Base-by-base conservation (phyloP, 2,113 vertebrate genomes). In the Sturnus vulgaris region DNA sequence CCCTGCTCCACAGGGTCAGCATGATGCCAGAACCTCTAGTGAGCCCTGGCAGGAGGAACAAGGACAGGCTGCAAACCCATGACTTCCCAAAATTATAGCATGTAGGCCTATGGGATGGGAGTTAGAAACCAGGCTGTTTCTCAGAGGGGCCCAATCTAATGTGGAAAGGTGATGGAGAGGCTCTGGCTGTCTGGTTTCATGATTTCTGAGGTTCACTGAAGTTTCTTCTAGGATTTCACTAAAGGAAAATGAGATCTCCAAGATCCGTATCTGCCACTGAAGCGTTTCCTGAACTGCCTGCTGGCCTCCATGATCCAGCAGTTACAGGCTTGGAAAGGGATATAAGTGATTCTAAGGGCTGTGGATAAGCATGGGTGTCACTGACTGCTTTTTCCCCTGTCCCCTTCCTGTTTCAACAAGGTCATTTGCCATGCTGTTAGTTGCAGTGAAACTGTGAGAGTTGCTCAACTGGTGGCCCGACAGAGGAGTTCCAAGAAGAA, bases 391-490 rank as follows among this genome's bases (percentile, higher is more conserved):
- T 80, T 19, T 15, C 16, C 5, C 14, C 39, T 57, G 35, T 63
- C 12, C 15, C 24, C 28, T 95, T 76, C 53, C 60, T 86, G 4
- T 69, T 72, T 49, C 92, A 14, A 93, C 40, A 61, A 99, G 99
- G 35, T 98, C 9, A 92, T 90, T 72, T 99, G 99, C 97, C 98
- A 98, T 71, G 99, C 99, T 30, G 96, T 98, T 50, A 96, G 98
- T 40, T 98, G 98, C 91, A 82, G 96, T 55, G 99, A 99, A 91
- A 99, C 99, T 0, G 97, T 97, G 50, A 97, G 98, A 85, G 98
- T 99, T 44, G 98, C 99, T 77, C 98, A 99, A 83, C 96, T 99
- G 65, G 99, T 99, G 78, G 98, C 99, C 40, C 97, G 96, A 33
- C 99, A 99, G 97, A 98, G 97, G 89, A 98, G 90, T 91, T 97